These are phyloP conservation scores for Phoxinus phoxinus DNA, from an alignment of 2,113 vertebrate genomes.

Conservation along the genomic window DNA sequence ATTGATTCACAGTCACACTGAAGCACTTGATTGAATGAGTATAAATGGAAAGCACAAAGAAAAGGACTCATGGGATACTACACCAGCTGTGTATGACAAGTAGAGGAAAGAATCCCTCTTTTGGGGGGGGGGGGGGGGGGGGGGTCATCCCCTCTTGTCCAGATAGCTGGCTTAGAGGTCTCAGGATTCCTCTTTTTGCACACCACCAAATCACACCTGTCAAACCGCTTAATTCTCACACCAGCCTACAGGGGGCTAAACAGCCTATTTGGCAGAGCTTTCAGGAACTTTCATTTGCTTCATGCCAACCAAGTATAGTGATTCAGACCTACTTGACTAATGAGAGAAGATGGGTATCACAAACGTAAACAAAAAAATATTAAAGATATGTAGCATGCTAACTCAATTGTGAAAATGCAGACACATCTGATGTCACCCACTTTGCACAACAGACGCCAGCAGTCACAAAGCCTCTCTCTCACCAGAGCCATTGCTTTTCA, in stretches of 20 bases:
- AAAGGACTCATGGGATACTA: neutral
- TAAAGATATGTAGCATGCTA: neutral
- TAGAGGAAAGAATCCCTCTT: conserved; percentile 64
- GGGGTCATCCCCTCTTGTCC: neutral
- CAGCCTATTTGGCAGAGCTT: neutral
- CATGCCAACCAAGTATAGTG: neutral
- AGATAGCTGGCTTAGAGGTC: neutral
- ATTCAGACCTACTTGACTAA: neutral
- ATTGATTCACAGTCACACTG: neutral
- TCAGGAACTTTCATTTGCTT: neutral
- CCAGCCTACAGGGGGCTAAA: conserved; percentile 9
- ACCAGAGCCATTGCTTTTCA: neutral
- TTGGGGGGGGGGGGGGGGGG: no score
- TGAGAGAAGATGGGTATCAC: neutral
- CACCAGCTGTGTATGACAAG: conserved; percentile 59
- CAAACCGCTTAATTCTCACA: neutral
- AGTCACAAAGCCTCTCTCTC: conserved; percentile 28
- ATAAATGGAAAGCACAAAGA: neutral
- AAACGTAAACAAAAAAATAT: neutral
- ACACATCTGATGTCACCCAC: conserved; percentile 27
- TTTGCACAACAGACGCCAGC: conserved; percentile 17
- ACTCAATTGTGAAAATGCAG: neutral
- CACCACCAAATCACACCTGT: neutral
- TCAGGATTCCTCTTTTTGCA: conserved; percentile 40
- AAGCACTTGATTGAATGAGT: neutral